Evolutionary conservation across 1,140 invertebrate species (phyloP).

Genomic region (Trichonephila clavipes): DNA sequence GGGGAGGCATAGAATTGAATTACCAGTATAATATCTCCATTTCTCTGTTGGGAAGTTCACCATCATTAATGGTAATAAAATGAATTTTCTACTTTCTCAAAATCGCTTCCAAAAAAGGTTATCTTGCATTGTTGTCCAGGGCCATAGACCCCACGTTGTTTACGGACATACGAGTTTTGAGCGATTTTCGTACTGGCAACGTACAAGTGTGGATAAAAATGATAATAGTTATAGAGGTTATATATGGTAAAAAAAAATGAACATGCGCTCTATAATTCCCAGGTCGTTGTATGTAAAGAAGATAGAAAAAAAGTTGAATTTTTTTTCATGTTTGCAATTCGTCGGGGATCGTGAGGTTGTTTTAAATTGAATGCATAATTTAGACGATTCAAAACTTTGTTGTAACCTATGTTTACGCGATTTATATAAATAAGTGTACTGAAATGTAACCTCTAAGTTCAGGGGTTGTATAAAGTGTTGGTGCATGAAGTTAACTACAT

Average conservation of each 20-base stretch:
- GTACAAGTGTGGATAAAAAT: background rate
- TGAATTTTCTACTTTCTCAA: background rate
- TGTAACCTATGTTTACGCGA: background rate
- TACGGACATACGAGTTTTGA: background rate
- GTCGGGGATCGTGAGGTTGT: background rate
- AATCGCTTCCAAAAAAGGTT: background rate
- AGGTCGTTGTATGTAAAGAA: background rate
- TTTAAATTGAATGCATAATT: background rate
- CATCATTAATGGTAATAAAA: background rate
- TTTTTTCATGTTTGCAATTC: background rate
- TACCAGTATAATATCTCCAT: background rate
- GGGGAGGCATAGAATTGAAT: background rate
- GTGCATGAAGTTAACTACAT: no score
- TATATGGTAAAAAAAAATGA: background rate
- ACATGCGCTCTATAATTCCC: background rate
- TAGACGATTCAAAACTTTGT: background rate
- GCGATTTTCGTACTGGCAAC: background rate
- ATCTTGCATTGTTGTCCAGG: background rate
- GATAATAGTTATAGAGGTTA: background rate
- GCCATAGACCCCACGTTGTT: background rate
- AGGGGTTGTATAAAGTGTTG: no score
- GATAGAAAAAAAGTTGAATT: background rate
- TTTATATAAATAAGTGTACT: background rate
- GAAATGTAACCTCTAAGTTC: background rate
- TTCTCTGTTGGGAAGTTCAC: background rate